phyloP scores from a whole-genome alignment of 2,888 invertebrate genomes.

The Eugnorisma glareosa region DNA sequence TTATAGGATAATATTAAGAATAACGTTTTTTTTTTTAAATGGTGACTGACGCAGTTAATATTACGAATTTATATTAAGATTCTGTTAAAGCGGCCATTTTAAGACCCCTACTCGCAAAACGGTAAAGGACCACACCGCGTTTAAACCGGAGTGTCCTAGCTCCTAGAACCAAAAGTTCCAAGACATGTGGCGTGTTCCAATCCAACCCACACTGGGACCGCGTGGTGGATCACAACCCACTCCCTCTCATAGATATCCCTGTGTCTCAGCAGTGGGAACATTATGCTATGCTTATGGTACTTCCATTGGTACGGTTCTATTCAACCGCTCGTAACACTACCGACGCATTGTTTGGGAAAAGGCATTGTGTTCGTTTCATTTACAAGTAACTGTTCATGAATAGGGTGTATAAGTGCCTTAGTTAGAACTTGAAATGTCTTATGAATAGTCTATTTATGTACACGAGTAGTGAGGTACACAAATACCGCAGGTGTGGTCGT shows the following conservation, averaged over 20 bases:
- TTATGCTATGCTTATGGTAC: not conserved
- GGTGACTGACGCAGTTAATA: no score
- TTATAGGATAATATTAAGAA: not conserved
- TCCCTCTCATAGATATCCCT: not conserved
- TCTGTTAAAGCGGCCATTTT: not conserved
- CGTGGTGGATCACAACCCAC: not conserved
- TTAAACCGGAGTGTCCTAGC: not conserved
- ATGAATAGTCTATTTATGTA: slow-evolving; percentile 13
- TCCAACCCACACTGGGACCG: not conserved
- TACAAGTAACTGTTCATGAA: slow-evolving; percentile 36
- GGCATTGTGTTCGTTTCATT: slow-evolving; percentile 41
- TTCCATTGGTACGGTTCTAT: not conserved
- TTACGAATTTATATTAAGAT: not conserved
- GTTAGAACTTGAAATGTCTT: slow-evolving; percentile 13
- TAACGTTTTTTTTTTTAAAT: no score
- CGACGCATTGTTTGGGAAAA: slow-evolving; percentile 20
- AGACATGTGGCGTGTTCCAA: not conserved
- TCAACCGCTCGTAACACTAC: slow-evolving; percentile 8
- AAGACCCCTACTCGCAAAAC: not conserved
- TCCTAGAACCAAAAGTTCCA: not conserved
- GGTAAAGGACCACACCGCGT: not conserved
- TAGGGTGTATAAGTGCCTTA: slow-evolving; percentile 5
- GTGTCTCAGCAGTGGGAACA: not conserved
- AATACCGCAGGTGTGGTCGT: not conserved
- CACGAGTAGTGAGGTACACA: not conserved